phyloP scores from a whole-genome alignment of 2,797 vertebrate genomes.

The Enteromius argenteus region DNA sequence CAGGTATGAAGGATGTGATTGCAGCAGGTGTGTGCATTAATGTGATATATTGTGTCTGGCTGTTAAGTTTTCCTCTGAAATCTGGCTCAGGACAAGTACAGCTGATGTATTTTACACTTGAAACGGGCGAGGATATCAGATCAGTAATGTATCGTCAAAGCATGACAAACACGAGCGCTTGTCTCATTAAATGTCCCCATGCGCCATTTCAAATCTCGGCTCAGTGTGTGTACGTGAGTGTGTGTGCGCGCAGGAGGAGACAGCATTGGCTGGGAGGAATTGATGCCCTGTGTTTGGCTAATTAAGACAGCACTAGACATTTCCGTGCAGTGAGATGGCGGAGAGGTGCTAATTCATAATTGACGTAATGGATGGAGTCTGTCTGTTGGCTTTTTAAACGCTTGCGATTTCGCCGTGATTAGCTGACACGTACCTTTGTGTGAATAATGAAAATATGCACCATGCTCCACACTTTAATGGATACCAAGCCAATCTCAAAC shows the following conservation, averaged over 20 bases:
- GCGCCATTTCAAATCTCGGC: constrained; percentile 75
- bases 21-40: constrained; percentile 48
- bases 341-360: constrained; percentile 88
- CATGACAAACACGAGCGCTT: constrained; percentile 74
- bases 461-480: constrained; percentile 79
- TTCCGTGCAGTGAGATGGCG: constrained; percentile 79
- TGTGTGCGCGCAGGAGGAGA: constrained; percentile 58
- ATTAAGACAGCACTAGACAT: constrained; percentile 89
- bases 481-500: constrained; percentile 82
- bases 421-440: constrained; percentile 85
- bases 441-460: constrained; percentile 83
- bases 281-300: constrained; percentile 81
- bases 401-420: constrained; percentile 85
- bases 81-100: constrained; percentile 62
- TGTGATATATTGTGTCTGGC: constrained; percentile 60
- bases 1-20: constrained; percentile 46
- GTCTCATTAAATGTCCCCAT: constrained; percentile 78
- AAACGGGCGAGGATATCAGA: constrained; percentile 71
- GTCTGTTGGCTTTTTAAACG: constrained; percentile 88
- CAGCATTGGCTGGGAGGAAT: constrained; percentile 73
- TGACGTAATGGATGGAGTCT: constrained; percentile 91
- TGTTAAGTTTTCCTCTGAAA: constrained; percentile 67
- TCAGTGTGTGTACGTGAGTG: constrained; percentile 47
- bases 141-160: constrained; percentile 72
- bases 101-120: constrained; percentile 74